Conservation (phyloP, 2,888 invertebrate genomes). For the Galerucella pusilla region DNA sequence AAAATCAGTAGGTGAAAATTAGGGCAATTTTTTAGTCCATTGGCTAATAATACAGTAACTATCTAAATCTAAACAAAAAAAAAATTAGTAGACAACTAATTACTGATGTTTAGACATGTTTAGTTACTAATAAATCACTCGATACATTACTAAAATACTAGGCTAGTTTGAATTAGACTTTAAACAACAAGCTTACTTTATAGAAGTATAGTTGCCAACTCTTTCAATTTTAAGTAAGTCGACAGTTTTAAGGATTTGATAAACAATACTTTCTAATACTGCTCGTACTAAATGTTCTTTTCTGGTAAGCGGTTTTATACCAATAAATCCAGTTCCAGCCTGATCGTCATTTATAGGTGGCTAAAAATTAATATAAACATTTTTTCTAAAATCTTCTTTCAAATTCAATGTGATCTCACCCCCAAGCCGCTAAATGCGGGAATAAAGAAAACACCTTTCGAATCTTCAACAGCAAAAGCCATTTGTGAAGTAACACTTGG, state of each 20-base stretch:
- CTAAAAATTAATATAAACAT: constrained; percentile 65
- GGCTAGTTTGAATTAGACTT: too few species aligned
- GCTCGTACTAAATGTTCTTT: constrained; percentile 85
- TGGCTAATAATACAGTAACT: background rate
- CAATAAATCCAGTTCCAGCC: constrained; percentile 87
- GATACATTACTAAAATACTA: too few species aligned
- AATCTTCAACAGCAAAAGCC: constrained; percentile 75
- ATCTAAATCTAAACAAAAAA: too few species aligned
- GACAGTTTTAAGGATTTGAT: constrained; percentile 82
- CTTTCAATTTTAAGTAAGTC: constrained; percentile 76
- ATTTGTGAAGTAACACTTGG: constrained; percentile 75
- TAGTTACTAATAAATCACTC: too few species aligned
- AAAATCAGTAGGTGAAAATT: background rate
- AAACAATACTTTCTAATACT: constrained; percentile 87
- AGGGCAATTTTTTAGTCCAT: too few species aligned
- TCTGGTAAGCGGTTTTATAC: constrained; percentile 77
- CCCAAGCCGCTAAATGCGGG: constrained; percentile 92
- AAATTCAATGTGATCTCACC: constrained; percentile 65
- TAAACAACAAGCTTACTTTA: constrained; percentile 67
- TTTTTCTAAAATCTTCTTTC: constrained; percentile 9
- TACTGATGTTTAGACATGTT: too few species aligned
- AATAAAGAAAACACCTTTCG: constrained; percentile 85
- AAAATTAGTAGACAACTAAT: too few species aligned
- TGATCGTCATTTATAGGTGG: constrained; percentile 89
- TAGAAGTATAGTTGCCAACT: constrained; percentile 69